Base-by-base conservation (phyloP, 2,888 invertebrate species). In the Nasonia oneida region DNA sequence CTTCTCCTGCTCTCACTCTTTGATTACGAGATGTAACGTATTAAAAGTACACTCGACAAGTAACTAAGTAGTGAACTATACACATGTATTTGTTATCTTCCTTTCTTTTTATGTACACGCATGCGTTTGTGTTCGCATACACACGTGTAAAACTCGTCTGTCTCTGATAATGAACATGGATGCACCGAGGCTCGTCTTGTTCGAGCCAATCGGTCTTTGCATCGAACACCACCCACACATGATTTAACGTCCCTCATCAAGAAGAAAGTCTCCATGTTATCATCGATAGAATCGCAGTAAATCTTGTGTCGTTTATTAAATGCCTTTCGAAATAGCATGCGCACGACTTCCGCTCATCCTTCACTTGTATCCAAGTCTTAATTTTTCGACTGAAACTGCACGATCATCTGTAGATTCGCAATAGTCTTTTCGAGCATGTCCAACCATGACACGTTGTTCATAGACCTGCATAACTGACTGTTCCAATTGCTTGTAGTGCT, bases 391-490 rank as follows among this genome's bases (percentile, higher is more conserved):
- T 93, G 93, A 87, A 93, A 90, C 89, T 92, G 91, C 89, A 93
- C 93, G 87, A 92, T 92, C 89, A 92, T 90, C 87, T 93, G 93
- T 67, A 94, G 89, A 89, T 93, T 93, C 61, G 90, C 88, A 84
- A 93, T 93, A 79, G 93, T 93, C 87, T 93, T 93, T 87, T 93
- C 93, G 82, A 94, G 90, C 91, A 93, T 92, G 83, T 93, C 93
- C 39, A 93, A 90, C 93, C 93, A 93, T 70, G 93, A 93, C 33
- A 92, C 90, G 76, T 90, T 92, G 10, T 91, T 91, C 85, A 91
- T 88, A 61, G 92, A 90, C 87, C 93, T 91, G 81, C 92, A 89
- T 50, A 91, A 86, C 75, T 92, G 93, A 88, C 89, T 92, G 84
- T 90, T 88, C 87, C 90, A 91, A 70, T 90, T 90, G 29, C 90